Evolutionary conservation across 1,140 invertebrate genomes (phyloP).

Genomic region (Drosophila ambigua): DNA sequence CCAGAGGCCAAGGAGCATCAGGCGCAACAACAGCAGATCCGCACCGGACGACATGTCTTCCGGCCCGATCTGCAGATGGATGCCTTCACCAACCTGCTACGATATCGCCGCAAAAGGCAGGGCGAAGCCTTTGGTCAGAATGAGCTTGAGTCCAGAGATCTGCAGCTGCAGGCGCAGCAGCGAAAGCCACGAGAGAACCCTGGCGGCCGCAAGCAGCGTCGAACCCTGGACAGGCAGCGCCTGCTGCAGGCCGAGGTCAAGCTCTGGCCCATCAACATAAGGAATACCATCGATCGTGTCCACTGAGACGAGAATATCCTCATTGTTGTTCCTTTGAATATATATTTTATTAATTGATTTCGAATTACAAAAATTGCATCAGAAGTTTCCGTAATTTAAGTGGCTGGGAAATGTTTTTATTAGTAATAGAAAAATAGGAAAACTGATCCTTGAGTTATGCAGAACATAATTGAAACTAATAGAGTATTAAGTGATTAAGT

Average conservation of each 20-base stretch:
- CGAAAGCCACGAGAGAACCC: background rate
- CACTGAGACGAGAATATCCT: background rate
- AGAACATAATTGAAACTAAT: too few relatives aligned
- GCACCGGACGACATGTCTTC: constrained; percentile 1
- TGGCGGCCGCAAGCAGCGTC: background rate
- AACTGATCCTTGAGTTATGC: too few relatives aligned
- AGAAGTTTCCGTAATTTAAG: too few relatives aligned
- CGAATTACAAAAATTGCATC: background rate
- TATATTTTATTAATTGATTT: constrained; percentile 10
- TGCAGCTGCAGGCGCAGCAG: background rate
- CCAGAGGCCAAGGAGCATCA: background rate
- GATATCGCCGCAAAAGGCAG: constrained; percentile 31
- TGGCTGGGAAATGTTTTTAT: too few relatives aligned
- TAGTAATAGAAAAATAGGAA: too few relatives aligned
- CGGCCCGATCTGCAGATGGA: constrained; percentile 33
- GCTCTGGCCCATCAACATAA: constrained; percentile 38
- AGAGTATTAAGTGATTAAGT: background rate
- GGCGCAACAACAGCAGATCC: background rate
- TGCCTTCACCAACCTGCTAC: constrained; percentile 36
- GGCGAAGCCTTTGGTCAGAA: background rate
- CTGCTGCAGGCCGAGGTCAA: constrained; percentile 51
- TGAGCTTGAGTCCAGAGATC: background rate
- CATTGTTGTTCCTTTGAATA: background rate
- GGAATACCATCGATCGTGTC: constrained; percentile 1
- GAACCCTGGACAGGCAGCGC: constrained; percentile 18